Conservation (phyloP, 2,888 invertebrate genomes). For the Epirrhoe alternata region DNA sequence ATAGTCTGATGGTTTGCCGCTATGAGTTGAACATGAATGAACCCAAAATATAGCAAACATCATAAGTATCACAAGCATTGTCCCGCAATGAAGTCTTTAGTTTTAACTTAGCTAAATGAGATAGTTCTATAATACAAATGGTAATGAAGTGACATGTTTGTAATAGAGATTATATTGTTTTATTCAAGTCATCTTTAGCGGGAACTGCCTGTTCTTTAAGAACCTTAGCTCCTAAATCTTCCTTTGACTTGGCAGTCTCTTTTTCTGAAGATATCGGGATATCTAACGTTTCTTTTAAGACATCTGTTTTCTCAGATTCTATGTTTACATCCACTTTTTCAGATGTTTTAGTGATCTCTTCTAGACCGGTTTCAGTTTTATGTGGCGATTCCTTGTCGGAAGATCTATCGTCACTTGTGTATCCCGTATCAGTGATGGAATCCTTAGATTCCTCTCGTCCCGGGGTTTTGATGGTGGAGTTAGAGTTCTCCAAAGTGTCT, state of each 20-base stretch:
- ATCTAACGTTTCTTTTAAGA: conserved; percentile 11
- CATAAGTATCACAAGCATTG: conserved; percentile 43
- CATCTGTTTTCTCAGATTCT: conserved; percentile 6
- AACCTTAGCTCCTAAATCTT: conserved; percentile 13
- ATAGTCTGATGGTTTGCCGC: not conserved
- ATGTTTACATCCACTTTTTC: conserved; percentile 4
- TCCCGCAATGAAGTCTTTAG: conserved; percentile 39
- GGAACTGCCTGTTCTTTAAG: conserved; percentile 4
- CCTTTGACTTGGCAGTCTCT: conserved; percentile 26
- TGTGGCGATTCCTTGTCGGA: conserved; percentile 33
- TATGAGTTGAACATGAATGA: not conserved
- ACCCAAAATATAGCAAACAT: conserved; percentile 24
- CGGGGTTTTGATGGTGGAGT: conserved; percentile 54
- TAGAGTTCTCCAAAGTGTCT: conserved; percentile 53
- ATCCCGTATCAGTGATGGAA: conserved; percentile 61
- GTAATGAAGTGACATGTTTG: conserved; percentile 30
- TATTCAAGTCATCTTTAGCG: conserved; percentile 25
- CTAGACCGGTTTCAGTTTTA: conserved; percentile 4
- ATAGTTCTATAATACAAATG: conserved; percentile 44
- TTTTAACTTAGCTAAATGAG: conserved; percentile 42
- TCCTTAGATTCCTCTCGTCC: conserved; percentile 63
- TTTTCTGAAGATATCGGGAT: conserved; percentile 9
- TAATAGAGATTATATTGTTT: conserved; percentile 25
- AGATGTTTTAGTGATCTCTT: conserved; percentile 2
- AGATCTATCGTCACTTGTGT: conserved; percentile 50